A percentile compares a stretch with the other conserved stretches of the same genome.
These are phyloP conservation scores for Lordiphosa stackelbergi DNA, from an alignment of 1,140 invertebrate species.

Conservation along the genomic window DNA sequence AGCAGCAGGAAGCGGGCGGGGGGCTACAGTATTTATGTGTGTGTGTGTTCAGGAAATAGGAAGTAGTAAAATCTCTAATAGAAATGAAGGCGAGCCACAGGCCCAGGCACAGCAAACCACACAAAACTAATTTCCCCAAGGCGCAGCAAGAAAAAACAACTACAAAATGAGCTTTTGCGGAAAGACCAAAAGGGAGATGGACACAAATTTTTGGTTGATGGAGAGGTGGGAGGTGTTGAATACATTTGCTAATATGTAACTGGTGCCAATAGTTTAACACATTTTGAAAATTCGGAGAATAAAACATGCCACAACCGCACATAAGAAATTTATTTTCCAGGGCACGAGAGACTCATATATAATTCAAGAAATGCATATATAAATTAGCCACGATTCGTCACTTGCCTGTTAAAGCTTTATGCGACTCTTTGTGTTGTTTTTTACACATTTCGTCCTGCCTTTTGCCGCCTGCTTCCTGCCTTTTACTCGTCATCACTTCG, in stretches of 20 bases:
- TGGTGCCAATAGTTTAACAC: too few relatives aligned
- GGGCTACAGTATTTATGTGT: conserved; percentile 21
- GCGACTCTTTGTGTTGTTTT: conserved; percentile 4
- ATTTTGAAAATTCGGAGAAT: too few relatives aligned
- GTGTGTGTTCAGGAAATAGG: conserved; percentile 41
- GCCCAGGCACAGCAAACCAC: conserved; percentile 41
- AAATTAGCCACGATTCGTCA: conserved; percentile 65
- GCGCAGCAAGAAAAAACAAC: conserved; percentile 55
- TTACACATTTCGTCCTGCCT: conserved; percentile 12
- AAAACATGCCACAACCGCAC: too few relatives aligned
- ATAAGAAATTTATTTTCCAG: too few relatives aligned
- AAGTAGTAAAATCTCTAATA: conserved; percentile 73
- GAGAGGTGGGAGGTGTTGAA: background rate
- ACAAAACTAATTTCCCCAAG: conserved; percentile 75
- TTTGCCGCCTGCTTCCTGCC: conserved; percentile 8
- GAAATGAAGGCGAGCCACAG: conserved; percentile 55
- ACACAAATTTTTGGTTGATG: background rate
- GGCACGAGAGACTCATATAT: conserved; percentile 18
- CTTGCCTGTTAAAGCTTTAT: conserved; percentile 33
- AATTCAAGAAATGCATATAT: conserved; percentile 22
- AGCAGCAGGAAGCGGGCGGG: conserved; percentile 22
- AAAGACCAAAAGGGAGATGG: background rate
- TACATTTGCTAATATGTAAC: too few relatives aligned
- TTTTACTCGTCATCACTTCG: background rate
- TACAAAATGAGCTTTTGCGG: conserved; percentile 17